Conservation (phyloP, 1,140 invertebrate species). For the Micrasema minimum region DNA sequence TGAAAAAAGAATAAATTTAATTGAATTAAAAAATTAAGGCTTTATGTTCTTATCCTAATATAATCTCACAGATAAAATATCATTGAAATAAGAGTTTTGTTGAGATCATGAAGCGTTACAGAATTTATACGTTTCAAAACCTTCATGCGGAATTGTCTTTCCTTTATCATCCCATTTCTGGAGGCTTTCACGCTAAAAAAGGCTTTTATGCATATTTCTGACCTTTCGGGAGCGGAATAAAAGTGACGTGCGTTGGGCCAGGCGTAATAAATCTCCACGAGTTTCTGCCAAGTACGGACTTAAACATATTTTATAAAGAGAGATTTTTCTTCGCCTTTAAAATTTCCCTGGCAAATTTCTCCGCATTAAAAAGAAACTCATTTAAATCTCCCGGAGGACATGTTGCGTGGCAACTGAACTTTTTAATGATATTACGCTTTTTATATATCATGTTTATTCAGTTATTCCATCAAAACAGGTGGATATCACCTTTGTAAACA, state of each 20-base stretch:
- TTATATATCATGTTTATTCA: background rate
- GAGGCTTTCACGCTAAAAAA: slow-evolving; percentile 11
- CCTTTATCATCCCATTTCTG: slow-evolving; percentile 24
- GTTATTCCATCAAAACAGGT: too few relatives aligned
- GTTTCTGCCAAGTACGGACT: slow-evolving; percentile 9
- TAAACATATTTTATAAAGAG: slow-evolving; percentile 22
- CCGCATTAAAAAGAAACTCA: slow-evolving; percentile 33
- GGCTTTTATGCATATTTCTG: slow-evolving; percentile 36
- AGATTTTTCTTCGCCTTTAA: slow-evolving; percentile 31
- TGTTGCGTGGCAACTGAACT: slow-evolving; percentile 15
- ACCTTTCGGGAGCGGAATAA: slow-evolving; percentile 28
- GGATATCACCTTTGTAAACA: too few relatives aligned
- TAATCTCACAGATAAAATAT: background rate
- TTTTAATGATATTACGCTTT: slow-evolving; percentile 33
- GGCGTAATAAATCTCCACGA: slow-evolving; percentile 26
- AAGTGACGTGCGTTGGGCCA: slow-evolving; percentile 20
- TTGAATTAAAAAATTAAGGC: too few relatives aligned
- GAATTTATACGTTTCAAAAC: slow-evolving; percentile 23
- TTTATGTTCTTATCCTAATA: too few relatives aligned
- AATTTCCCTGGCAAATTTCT: slow-evolving; percentile 34
- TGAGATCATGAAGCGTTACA: too few relatives aligned
- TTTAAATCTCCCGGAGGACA: slow-evolving; percentile 23
- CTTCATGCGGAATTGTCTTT: slow-evolving; percentile 27
- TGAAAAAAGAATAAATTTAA: too few relatives aligned
- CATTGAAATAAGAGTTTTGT: background rate